Evolutionary conservation across 1,140 invertebrate genomes (phyloP), one percentile per base, ranked within the genome.

Genomic region (Copidosoma floridanum): DNA sequence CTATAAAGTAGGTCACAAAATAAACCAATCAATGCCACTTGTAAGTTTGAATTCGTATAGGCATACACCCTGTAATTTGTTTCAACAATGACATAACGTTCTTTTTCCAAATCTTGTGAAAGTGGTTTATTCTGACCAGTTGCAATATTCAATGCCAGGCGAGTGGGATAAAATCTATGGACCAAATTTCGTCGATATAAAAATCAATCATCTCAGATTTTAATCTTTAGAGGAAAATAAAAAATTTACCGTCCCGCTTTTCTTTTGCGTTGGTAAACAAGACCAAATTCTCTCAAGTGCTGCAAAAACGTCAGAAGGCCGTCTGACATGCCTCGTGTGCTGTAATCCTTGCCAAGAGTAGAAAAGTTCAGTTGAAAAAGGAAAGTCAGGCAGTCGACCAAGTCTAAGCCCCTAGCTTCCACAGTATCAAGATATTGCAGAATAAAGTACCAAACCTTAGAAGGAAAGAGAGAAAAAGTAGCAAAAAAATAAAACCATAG

Each of bases 51-150:
- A 78, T 94, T 90, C 51, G 95, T 97, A 73, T 99, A 99, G 11
- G 95, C 96, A 78, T 98, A 98, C 18, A 98, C 87, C 65, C 95
- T 82, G 76, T 97, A 99, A 84, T 99, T 99, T 20, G 96, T 99
- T 84, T 99, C 96, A 14, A 98, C 92, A 46, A 99, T 82, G 54
- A 99, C 90, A 75, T 94, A 97, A 18, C 95, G 95, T 65, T 86
- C 84, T 59, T 82, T 81, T 27, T 81, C 76, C 26, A 79, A 71
- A 80, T 80, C 77, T 64, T 72, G 71, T 24, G 77, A 70, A 52
- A 79, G 65, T 52, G 78, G 81, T 76, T 84, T 85, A 63, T 80
- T 80, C 61, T 88, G 76, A 3, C 86, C 87, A 61, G 88, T 88
- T 7, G 91, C 89, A 56, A 98, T 89, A 80, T 97, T 95, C 27